phyloP scores from a whole-genome alignment of 2,888 invertebrate genomes.

The Drosophila pegasa region DNA sequence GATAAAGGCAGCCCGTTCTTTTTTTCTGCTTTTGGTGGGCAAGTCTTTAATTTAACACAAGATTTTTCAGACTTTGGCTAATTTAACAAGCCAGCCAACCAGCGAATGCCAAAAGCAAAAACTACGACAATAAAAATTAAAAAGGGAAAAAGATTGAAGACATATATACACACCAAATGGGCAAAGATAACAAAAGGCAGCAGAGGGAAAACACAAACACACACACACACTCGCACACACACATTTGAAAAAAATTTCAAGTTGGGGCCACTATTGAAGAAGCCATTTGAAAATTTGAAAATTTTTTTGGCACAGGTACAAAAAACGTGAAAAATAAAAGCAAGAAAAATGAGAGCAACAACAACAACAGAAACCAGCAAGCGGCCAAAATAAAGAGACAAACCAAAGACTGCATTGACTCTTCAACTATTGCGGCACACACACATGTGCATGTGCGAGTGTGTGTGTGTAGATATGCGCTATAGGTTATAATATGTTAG shows the following conservation, averaged over 20 bases:
- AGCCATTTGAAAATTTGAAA: slow-evolving; percentile 82
- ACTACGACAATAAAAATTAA: slow-evolving; percentile 52
- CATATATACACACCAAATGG: slow-evolving; percentile 54
- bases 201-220: slow-evolving; percentile 16
- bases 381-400: slow-evolving; percentile 71
- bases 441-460: slow-evolving; percentile 27
- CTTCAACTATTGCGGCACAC: slow-evolving; percentile 73
- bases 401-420: slow-evolving; percentile 78
- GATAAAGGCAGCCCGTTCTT: slow-evolving; percentile 25
- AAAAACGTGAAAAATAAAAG: slow-evolving; percentile 57
- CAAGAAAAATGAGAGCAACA: slow-evolving; percentile 24
- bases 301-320: slow-evolving; percentile 82
- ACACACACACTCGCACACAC: slow-evolving; percentile 38
- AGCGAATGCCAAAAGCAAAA: slow-evolving; percentile 45
- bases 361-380: slow-evolving; percentile 34
- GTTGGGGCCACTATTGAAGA: slow-evolving; percentile 72
- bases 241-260: slow-evolving; percentile 50
- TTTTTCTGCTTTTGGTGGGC: slow-evolving; percentile 14
- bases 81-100: slow-evolving; percentile 58
- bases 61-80: slow-evolving; percentile 58
- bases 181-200: slow-evolving; percentile 52
- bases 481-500: slow-evolving; percentile 78
- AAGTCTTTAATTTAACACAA: slow-evolving; percentile 54
- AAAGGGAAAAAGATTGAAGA: slow-evolving; percentile 52
- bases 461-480: slow-evolving; percentile 47